A percentile compares a stretch with the other conserved stretches of the same genome.
Conservation (phyloP, 2,797 vertebrate species). For the Sebastes matsubarae region DNA sequence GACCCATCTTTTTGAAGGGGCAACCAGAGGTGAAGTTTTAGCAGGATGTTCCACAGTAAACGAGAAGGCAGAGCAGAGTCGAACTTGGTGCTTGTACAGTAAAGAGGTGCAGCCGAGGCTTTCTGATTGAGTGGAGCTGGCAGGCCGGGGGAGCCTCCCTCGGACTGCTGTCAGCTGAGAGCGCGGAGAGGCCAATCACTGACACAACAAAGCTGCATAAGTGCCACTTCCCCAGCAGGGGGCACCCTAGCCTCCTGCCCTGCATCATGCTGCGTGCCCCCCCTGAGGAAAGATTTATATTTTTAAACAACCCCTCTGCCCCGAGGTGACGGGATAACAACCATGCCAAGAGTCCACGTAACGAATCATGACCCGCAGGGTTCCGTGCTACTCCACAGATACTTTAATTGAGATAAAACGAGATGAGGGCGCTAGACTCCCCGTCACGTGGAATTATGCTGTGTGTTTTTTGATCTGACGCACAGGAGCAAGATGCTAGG, state of each 20-base stretch:
- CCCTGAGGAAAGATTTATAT: conserved; percentile 78
- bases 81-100: conserved; percentile 25
- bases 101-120: conserved; percentile 41
- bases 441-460: conserved; percentile 67
- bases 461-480: conserved; percentile 69
- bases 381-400: conserved; percentile 61
- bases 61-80: conserved; percentile 10
- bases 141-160: conserved; percentile 84
- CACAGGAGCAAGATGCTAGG: conserved; percentile 55
- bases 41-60: conserved; percentile 26
- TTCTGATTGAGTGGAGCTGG: conserved; percentile 87
- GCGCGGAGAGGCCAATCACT: conserved; percentile 81
- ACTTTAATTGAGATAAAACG: conserved; percentile 78
- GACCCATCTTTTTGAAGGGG: not conserved
- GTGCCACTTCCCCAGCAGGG: conserved; percentile 89
- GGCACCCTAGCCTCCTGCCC: conserved; percentile 79
- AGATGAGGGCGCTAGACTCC: conserved; percentile 66
- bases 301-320: conserved; percentile 75
- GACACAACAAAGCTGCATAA: conserved; percentile 74
- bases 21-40: conserved; percentile 38
- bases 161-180: conserved; percentile 84
- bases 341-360: conserved; percentile 70
- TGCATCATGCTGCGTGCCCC: conserved; percentile 61
- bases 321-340: conserved; percentile 77
- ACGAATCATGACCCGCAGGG: conserved; percentile 68